Evolutionary conservation across 2,888 invertebrate genomes (phyloP).

Genomic region (Cephus rjabovi): DNA sequence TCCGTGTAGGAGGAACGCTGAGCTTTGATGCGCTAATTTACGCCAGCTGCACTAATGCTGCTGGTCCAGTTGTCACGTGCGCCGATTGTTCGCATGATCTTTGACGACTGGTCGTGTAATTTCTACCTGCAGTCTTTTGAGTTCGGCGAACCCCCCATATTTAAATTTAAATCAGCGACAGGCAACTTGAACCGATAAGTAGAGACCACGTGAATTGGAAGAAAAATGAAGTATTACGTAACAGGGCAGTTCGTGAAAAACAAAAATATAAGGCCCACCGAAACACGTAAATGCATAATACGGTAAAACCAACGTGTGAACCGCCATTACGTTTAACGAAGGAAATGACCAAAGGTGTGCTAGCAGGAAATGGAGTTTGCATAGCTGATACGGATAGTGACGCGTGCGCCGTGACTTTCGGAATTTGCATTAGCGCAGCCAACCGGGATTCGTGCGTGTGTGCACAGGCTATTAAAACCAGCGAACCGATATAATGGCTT

Average conservation of each 20-base stretch:
- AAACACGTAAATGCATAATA: neutral
- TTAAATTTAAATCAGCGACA: too few relatives aligned
- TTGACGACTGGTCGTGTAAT: neutral
- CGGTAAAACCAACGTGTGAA: neutral
- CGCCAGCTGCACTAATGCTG: conserved; percentile 51
- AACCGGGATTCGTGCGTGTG: neutral
- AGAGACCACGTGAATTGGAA: too few relatives aligned
- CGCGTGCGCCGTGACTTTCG: neutral
- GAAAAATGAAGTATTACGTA: too few relatives aligned
- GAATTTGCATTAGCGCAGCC: neutral
- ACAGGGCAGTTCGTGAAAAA: too few relatives aligned
- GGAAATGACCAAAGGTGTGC: neutral
- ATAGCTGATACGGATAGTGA: neutral
- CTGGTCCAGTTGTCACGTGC: conserved; percentile 32
- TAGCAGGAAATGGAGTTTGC: neutral
- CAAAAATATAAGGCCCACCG: neutral
- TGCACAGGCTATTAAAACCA: conserved; percentile 21
- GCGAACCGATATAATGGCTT: conserved; percentile 31
- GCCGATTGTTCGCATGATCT: conserved; percentile 38
- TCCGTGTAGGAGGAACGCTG: conserved; percentile 38
- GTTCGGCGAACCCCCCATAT: neutral
- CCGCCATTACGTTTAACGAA: neutral
- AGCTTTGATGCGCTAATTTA: conserved; percentile 60
- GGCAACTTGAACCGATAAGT: too few relatives aligned
- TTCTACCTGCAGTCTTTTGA: neutral